Percentiles rank a stretch among this genome's conserved stretches.
These are phyloP conservation scores for Lasioglossum oenotherae DNA, from an alignment of 2,888 invertebrate species.

Conservation along the genomic window DNA sequence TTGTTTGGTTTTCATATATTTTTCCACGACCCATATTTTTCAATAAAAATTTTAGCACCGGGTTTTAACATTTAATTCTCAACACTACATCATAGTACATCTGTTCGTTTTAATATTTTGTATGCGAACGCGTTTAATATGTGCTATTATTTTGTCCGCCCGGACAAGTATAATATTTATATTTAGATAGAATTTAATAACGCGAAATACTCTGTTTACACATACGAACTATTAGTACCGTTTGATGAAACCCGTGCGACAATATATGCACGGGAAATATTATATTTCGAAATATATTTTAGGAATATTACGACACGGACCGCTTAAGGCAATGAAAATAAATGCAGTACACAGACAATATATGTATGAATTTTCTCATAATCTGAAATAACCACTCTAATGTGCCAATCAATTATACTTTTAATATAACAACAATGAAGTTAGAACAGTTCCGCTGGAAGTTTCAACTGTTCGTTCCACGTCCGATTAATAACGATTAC, in stretches of 20 bases:
- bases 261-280: neutral
- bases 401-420: too few relatives aligned
- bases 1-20: neutral
- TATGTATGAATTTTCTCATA: too few relatives aligned
- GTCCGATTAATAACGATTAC: neutral
- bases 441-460: too few relatives aligned
- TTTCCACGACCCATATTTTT: neutral
- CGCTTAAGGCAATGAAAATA: too few relatives aligned
- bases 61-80: neutral
- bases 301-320: neutral
- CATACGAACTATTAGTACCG: neutral
- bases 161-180: neutral
- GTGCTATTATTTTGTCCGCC: too few relatives aligned
- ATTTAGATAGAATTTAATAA: conserved; percentile 1
- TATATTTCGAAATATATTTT: neutral
- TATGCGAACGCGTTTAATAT: too few relatives aligned
- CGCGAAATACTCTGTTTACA: neutral
- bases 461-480: neutral
- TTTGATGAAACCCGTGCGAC: neutral
- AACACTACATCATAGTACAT: neutral
- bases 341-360: too few relatives aligned
- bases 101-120: neutral
- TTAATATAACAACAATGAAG: too few relatives aligned
- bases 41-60: neutral
- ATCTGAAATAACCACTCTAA: too few relatives aligned